phyloP scores from a whole-genome alignment of 2,113 vertebrate species.

The Stercorarius parasiticus region DNA sequence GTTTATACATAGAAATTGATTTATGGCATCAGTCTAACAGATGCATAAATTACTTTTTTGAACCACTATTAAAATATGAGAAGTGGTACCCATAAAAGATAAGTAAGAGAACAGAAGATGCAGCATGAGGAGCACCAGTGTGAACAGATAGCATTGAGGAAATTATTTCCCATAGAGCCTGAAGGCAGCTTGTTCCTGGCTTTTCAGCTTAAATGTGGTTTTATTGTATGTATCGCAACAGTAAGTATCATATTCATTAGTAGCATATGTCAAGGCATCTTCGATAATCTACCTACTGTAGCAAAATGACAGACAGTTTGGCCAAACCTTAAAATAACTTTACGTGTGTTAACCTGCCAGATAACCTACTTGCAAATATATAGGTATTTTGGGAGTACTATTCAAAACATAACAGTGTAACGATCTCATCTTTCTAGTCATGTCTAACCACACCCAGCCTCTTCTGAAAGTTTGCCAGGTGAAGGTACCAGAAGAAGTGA shows the following conservation, averaged over 20 bases:
- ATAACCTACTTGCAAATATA: not conserved
- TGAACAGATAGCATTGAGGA: not conserved
- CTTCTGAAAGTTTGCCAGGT: not conserved
- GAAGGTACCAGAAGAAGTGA: not conserved
- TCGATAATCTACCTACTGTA: not conserved
- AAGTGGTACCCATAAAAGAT: not conserved
- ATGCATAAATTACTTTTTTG: not conserved
- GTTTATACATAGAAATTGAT: not conserved
- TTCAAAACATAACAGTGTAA: not conserved
- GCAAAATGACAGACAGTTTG: not conserved
- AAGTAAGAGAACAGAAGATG: not conserved
- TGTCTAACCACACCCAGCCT: not conserved
- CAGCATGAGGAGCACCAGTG: not conserved
- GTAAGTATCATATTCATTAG: not conserved
- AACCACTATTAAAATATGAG: not conserved
- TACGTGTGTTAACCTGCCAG: not conserved
- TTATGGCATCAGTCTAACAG: not conserved
- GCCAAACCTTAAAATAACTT: not conserved
- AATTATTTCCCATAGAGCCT: not conserved
- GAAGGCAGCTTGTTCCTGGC: not conserved
- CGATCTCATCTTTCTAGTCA: not conserved
- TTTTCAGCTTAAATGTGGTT: not conserved
- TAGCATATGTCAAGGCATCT: not conserved
- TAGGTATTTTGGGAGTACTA: not conserved
- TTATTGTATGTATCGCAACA: not conserved